Evolutionary conservation across 2,113 vertebrate genomes (phyloP), one percentile per base, ranked within the genome.

Genomic region (Sisor rabdophorus): DNA sequence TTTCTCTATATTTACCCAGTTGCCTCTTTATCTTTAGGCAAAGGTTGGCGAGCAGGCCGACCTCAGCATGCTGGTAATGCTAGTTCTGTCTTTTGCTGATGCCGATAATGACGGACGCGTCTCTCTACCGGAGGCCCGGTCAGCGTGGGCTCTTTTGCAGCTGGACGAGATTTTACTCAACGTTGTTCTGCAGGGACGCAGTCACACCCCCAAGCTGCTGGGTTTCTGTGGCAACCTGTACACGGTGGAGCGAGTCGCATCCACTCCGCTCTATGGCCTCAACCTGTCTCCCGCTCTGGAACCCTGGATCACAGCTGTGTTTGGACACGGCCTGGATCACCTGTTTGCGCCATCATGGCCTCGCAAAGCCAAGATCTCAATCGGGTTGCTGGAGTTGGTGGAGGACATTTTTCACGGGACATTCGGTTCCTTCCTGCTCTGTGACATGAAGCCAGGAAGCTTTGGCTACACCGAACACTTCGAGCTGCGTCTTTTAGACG

Each of bases 201-300:
- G 95, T 79, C 97, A 98, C 82, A 98, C 94, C 0, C 96, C 97
- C 54, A 95, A 93, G 84, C 20, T 99, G 24, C 89, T 98, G 87
- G 97, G 97, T 0, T 99, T 98, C 89, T 99, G 97, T 68, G 97
- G 97, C 20, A 94, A 99, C 84, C 92, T 98, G 64, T 99, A 98
- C 0, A 91, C 98, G 85, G 95, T 91, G 0, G 97, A 98, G 89
- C 95, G 93, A 87, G 93, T 98, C 36, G 91, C 94, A 30, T 89
- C 97, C 85, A 93, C 94, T 36, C 96, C 95, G 0, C 89, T 99
- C 32, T 99, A 96, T 73, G 96, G 97, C 81, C 87, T 98, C 81
- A 94, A 89, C 77, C 89, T 98, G 60, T 96, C 97, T 2, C 97
- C 96, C 94, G 82, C 95, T 74, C 79, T 97, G 15, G 95, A 97